These are phyloP conservation scores for Erannis defoliaria DNA, from an alignment of 2,888 invertebrate species.

Conservation along the genomic window DNA sequence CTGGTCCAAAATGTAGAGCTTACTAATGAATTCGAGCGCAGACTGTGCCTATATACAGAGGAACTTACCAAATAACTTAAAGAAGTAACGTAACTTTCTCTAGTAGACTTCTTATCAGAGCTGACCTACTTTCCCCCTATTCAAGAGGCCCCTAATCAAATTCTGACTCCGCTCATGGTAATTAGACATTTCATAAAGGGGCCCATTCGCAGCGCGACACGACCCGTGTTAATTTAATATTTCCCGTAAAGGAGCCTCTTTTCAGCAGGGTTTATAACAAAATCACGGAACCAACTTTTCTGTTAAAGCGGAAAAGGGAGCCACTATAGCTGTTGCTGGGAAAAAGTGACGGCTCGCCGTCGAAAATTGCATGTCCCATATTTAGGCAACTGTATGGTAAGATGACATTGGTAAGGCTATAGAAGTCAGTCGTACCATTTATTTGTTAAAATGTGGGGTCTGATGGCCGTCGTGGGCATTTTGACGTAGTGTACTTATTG, in stretches of 20 bases:
- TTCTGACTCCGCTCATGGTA: constrained; percentile 17
- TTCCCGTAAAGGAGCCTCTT: constrained; percentile 17
- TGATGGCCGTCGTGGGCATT: too few species aligned
- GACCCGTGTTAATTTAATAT: constrained; percentile 25
- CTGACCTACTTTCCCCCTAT: constrained; percentile 7
- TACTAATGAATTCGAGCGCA: too few species aligned
- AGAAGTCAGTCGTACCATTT: not conserved
- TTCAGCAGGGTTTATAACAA: constrained; percentile 2
- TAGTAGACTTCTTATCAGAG: constrained; percentile 1
- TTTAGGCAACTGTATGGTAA: not conserved
- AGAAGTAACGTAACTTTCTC: too few species aligned
- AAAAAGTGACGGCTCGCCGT: not conserved
- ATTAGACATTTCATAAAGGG: constrained; percentile 26
- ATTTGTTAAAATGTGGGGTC: too few species aligned
- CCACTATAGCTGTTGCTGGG: not conserved
- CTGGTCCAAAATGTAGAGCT: too few species aligned
- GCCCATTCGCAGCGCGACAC: constrained; percentile 8
- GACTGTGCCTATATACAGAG: too few species aligned
- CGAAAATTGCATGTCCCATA: not conserved
- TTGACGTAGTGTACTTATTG: too few species aligned
- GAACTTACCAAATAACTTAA: too few species aligned
- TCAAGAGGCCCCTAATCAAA: constrained; percentile 13
- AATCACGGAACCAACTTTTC: not conserved
- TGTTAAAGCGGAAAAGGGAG: not conserved
- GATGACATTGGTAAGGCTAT: not conserved